Percentiles rank a stretch among this genome's conserved stretches.
Conservation (phyloP, 2,888 invertebrate species). For the Branchellion lobata region DNA sequence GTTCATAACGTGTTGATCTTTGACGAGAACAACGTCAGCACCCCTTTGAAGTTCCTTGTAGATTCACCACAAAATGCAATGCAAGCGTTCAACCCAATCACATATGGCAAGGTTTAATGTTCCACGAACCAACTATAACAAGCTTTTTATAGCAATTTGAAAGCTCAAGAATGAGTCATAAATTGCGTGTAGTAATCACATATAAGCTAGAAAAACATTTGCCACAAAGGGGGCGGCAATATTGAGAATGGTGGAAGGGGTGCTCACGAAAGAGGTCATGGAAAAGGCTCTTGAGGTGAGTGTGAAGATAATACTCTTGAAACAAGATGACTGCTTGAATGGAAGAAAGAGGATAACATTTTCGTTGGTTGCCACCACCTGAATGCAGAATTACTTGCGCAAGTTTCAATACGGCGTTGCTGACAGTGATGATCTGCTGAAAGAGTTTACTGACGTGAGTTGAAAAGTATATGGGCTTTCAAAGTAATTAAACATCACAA, state of each 20-base stretch:
- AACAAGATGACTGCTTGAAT: too few species aligned
- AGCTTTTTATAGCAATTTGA: too few species aligned
- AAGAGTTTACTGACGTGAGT: slow-evolving; percentile 30
- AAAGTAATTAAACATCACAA: too few species aligned
- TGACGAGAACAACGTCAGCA: slow-evolving; percentile 17
- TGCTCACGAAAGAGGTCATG: slow-evolving; percentile 4
- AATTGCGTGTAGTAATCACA: too few species aligned
- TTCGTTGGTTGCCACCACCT: too few species aligned
- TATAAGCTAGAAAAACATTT: too few species aligned
- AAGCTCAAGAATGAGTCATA: too few species aligned
- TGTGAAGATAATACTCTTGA: background rate
- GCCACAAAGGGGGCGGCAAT: slow-evolving; percentile 23
- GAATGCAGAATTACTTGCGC: slow-evolving; percentile 25
- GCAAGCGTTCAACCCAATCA: slow-evolving; percentile 23
- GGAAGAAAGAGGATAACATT: too few species aligned
- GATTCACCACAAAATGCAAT: slow-evolving; percentile 32
- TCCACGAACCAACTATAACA: too few species aligned
- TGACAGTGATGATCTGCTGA: slow-evolving; percentile 20
- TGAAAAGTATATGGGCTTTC: too few species aligned
- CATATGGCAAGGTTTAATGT: slow-evolving; percentile 38
- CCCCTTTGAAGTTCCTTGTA: slow-evolving; percentile 26
- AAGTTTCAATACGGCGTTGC: slow-evolving; percentile 15
- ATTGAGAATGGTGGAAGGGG: slow-evolving; percentile 28
- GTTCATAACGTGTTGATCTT: background rate
- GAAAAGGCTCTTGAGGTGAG: slow-evolving; percentile 12